phyloP scores from a whole-genome alignment of 2,797 vertebrate species.

The Acrossocheilus fasciatus region DNA sequence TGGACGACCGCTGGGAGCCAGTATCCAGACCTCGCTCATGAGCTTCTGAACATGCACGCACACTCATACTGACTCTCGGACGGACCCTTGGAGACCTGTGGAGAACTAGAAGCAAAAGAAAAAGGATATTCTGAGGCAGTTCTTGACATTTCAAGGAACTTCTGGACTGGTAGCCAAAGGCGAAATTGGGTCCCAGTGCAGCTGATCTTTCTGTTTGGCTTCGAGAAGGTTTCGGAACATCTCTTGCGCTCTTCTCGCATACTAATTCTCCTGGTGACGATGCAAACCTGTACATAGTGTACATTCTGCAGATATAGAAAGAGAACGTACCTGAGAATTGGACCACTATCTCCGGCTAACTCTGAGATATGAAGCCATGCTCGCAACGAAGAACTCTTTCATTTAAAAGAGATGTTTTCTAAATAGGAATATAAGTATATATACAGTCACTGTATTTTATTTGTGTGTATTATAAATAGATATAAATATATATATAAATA shows the following conservation, averaged over 20 bases:
- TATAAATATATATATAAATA: constrained; percentile 50
- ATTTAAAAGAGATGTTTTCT: constrained; percentile 65
- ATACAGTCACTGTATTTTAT: constrained; percentile 59
- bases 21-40: constrained; percentile 64
- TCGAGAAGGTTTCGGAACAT: not conserved
- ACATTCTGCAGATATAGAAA: constrained; percentile 56
- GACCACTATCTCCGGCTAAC: constrained; percentile 32
- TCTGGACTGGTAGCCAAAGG: not conserved
- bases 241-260: not conserved
- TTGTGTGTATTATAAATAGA: constrained; percentile 64
- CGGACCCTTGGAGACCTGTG: not conserved
- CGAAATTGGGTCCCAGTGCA: not conserved
- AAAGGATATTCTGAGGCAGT: constrained; percentile 21
- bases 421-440: constrained; percentile 64
- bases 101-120: constrained; percentile 9
- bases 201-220: constrained; percentile 15
- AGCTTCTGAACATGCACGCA: constrained; percentile 48
- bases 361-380: constrained; percentile 44
- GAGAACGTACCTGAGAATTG: constrained; percentile 36
- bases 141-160: constrained; percentile 28
- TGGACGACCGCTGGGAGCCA: constrained; percentile 79
- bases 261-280: constrained; percentile 12
- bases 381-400: constrained; percentile 57
- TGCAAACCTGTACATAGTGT: constrained; percentile 63
- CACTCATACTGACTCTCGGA: constrained; percentile 15